Evolutionary conservation across 2,797 vertebrate genomes (phyloP).

Genomic region (Cottoperca gobio): DNA sequence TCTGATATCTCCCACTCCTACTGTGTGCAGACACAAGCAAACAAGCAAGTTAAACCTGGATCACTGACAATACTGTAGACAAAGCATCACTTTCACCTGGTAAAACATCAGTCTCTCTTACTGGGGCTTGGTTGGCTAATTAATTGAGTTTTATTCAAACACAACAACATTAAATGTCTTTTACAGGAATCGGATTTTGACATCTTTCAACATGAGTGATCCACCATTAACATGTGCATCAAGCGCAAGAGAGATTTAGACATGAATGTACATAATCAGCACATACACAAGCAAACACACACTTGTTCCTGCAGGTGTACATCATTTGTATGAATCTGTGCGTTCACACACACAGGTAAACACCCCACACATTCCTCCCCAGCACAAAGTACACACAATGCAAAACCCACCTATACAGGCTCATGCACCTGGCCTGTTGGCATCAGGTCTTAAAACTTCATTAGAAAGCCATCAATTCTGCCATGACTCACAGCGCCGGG

Average conservation of each 20-base stretch:
- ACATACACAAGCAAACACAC: constrained; percentile 58
- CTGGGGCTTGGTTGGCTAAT: constrained; percentile 16
- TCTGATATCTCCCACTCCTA: background rate
- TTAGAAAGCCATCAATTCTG: constrained; percentile 72
- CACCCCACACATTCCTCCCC: constrained; percentile 42
- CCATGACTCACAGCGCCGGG: constrained; percentile 62
- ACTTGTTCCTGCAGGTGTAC: constrained; percentile 64
- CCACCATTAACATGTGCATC: constrained; percentile 13
- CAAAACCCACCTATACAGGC: constrained; percentile 51
- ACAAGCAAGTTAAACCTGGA: constrained; percentile 18
- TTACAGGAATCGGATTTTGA: constrained; percentile 26
- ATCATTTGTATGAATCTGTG: constrained; percentile 35
- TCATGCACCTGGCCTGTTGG: constrained; percentile 73
- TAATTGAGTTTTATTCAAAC: constrained; percentile 33
- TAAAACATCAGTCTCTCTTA: constrained; percentile 31
- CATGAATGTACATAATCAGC: constrained; percentile 42
- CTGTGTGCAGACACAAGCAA: background rate
- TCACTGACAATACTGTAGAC: constrained; percentile 16
- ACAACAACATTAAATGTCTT: constrained; percentile 1
- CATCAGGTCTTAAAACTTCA: constrained; percentile 69
- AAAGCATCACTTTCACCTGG: constrained; percentile 57
- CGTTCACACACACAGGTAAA: constrained; percentile 37
- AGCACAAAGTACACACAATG: constrained; percentile 43
- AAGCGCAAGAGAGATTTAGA: constrained; percentile 32
- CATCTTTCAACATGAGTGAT: constrained; percentile 33